These are phyloP conservation scores for Rhynchonycteris naso DNA, from an alignment of 2,797 vertebrate species.

Conservation along the genomic window DNA sequence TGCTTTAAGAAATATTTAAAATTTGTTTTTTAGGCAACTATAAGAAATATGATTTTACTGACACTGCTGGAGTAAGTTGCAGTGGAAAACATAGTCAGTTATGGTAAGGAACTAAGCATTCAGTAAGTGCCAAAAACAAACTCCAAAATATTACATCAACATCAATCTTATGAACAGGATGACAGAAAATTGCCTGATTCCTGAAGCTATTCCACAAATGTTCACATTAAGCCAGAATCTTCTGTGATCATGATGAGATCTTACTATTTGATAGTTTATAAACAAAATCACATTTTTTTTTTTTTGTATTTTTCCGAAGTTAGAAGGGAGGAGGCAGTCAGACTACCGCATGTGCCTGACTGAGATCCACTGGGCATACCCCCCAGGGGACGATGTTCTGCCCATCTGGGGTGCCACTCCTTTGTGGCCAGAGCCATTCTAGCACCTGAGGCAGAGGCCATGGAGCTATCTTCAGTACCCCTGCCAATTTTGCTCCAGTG, in stretches of 20 bases:
- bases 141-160: neutral
- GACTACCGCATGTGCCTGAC: no score
- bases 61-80: conserved; percentile 14
- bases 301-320: no score
- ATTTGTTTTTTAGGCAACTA: neutral
- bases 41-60: conserved; percentile 32
- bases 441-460: no score
- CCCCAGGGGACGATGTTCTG: no score
- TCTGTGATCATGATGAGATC: neutral
- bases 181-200: neutral
- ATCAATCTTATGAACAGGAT: neutral
- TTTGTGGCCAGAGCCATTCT: no score
- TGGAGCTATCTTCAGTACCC: no score
- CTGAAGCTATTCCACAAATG: neutral
- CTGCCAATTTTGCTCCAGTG: no score
- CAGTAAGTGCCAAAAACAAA: neutral
- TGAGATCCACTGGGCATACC: no score
- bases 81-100: neutral
- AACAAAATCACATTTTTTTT: conserved; percentile 4
- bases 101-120: neutral
- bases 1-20: conserved; percentile 23
- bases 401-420: no score
- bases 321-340: no score
- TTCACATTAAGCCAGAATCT: neutral
- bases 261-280: conserved; percentile 61